phyloP scores from a whole-genome alignment of 2,797 vertebrate species.

The Melanotaenia boesemani region DNA sequence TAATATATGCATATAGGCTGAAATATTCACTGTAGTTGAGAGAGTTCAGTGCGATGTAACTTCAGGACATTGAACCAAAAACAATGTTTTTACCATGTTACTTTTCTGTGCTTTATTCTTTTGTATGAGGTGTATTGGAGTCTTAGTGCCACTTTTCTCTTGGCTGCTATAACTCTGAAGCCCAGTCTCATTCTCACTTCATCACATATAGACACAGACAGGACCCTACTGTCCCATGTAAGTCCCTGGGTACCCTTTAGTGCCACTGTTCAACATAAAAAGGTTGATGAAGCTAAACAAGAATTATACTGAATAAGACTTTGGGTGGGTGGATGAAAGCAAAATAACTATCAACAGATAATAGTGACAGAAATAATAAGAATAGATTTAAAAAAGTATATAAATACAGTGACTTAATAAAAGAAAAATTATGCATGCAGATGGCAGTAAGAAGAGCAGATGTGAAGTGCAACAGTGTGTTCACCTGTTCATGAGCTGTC shows the following conservation, averaged over 20 bases:
- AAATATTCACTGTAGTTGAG: background rate
- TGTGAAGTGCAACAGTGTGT: background rate
- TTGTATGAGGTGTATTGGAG: background rate
- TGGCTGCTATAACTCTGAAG: background rate
- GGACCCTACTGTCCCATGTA: background rate
- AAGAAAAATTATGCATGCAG: background rate
- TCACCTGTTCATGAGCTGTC: background rate
- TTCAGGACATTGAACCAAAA: background rate
- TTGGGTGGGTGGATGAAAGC: background rate
- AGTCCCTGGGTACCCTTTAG: background rate
- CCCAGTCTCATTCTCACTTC: background rate
- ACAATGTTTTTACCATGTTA: background rate
- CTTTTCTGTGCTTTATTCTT: background rate
- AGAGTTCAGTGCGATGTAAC: background rate
- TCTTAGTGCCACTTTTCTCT: background rate
- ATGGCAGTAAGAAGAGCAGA: background rate
- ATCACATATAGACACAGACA: background rate
- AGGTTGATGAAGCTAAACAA: background rate
- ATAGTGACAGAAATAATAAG: background rate
- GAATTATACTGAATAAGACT: background rate
- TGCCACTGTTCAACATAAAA: background rate
- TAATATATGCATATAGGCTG: slow-evolving; percentile 3
- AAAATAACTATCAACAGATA: too few species aligned
- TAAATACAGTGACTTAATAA: background rate
- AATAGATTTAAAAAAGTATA: background rate